These are phyloP conservation scores for Azorinus chamasolen DNA, from an alignment of 2,888 invertebrate species.

Conservation along the genomic window DNA sequence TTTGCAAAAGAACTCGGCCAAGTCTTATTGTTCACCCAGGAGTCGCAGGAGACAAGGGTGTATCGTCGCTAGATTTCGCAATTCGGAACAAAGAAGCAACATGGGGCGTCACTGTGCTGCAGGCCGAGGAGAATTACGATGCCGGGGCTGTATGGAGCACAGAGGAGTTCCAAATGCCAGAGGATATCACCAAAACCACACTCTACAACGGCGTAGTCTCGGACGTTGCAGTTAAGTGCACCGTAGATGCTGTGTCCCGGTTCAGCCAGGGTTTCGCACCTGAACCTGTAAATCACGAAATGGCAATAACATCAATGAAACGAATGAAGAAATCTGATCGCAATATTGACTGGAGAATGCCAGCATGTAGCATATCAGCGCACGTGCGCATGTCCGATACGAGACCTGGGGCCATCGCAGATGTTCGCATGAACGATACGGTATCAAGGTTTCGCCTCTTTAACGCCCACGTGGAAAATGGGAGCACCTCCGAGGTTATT, in stretches of 20 bases:
- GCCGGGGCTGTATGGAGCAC: conserved; percentile 51
- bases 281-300: neutral
- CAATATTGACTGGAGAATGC: conserved; percentile 33
- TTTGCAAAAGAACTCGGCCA: conserved; percentile 11
- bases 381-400: conserved; percentile 58
- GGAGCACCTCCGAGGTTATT: neutral
- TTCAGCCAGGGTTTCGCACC: conserved; percentile 34
- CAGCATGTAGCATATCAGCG: conserved; percentile 17
- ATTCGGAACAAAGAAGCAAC: conserved; percentile 6
- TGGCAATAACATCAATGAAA: conserved; percentile 11
- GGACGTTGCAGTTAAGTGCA: conserved; percentile 38
- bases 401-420: conserved; percentile 40
- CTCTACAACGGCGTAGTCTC: conserved; percentile 43
- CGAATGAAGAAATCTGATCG: conserved; percentile 44
- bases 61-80: conserved; percentile 43
- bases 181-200: conserved; percentile 34
- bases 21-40: conserved; percentile 58
- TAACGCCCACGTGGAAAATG: conserved; percentile 40
- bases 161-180: conserved; percentile 20
- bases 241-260: conserved; percentile 36
- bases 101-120: conserved; percentile 42
- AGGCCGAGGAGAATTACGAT: conserved; percentile 30
- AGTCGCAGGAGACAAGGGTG: conserved; percentile 48
- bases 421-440: neutral
- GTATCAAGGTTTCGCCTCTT: conserved; percentile 22